Evolutionary conservation across 2,113 vertebrate species (phyloP).

Genomic region (Diadophis punctatus): DNA sequence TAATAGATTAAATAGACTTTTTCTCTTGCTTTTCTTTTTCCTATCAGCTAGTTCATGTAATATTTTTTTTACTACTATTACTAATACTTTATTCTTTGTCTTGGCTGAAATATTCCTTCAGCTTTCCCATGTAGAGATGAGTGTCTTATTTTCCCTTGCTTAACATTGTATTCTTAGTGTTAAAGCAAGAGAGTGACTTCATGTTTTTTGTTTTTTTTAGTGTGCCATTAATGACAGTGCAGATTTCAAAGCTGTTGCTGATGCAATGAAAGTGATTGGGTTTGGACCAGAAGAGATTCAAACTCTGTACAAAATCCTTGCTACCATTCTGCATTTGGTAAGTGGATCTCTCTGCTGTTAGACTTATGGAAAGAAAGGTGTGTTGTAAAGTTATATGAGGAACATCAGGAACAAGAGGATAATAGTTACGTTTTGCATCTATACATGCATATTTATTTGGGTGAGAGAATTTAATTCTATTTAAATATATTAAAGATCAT

Average conservation of each 20-base stretch:
- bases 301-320: conserved; percentile 92
- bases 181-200: background rate
- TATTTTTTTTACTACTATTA: background rate
- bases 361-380: background rate
- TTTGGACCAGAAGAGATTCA: conserved; percentile 93
- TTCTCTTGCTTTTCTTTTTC: background rate
- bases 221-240: conserved; percentile 85
- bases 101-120: background rate
- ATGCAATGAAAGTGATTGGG: conserved; percentile 97
- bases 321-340: conserved; percentile 93
- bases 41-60: background rate
- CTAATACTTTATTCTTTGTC: background rate
- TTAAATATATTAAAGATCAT: background rate
- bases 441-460: background rate
- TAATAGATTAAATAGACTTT: background rate
- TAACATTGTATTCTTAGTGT: background rate
- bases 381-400: background rate
- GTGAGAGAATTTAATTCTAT: background rate
- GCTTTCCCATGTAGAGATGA: background rate
- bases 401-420: background rate
- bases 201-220: conserved; percentile 57
- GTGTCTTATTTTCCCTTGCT: background rate
- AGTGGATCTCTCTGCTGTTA: conserved; percentile 22
- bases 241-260: conserved; percentile 90
- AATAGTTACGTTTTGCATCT: background rate